Evolutionary conservation across 2,888 invertebrate genomes (phyloP).

Genomic region (Odontomyia ornata): DNA sequence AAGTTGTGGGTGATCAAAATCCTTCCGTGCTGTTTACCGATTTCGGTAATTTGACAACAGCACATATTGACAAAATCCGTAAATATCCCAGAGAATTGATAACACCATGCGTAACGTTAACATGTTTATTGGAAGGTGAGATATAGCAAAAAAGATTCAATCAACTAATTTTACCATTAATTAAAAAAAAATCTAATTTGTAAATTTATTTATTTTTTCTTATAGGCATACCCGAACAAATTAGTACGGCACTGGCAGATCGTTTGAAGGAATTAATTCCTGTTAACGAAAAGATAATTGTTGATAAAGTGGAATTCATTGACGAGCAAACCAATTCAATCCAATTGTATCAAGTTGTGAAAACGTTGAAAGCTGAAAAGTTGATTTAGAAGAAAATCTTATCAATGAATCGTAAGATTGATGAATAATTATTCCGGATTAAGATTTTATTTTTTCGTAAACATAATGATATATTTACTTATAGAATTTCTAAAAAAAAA

Average conservation of each 20-base stretch:
- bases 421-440: too few relatives aligned
- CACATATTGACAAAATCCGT: conserved; percentile 57
- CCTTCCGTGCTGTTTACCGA: conserved; percentile 61
- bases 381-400: background rate
- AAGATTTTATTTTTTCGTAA: too few relatives aligned
- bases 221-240: conserved; percentile 20
- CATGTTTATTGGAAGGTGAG: conserved; percentile 56
- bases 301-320: background rate
- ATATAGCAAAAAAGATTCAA: background rate
- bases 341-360: background rate
- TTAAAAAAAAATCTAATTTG: background rate
- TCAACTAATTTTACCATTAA: background rate
- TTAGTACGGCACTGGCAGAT: background rate
- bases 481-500: too few relatives aligned
- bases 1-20: conserved; percentile 60
- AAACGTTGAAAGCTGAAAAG: conserved; percentile 26
- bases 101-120: conserved; percentile 56
- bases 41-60: conserved; percentile 58
- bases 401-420: too few relatives aligned
- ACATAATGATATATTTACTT: too few relatives aligned
- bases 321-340: conserved; percentile 25
- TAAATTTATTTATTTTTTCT: conserved; percentile 13
- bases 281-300: conserved; percentile 21
- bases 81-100: conserved; percentile 59
- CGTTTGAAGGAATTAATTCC: conserved; percentile 32